Evolutionary conservation across 2,888 invertebrate genomes (phyloP).

Genomic region (Stenolophus ochropezus): DNA sequence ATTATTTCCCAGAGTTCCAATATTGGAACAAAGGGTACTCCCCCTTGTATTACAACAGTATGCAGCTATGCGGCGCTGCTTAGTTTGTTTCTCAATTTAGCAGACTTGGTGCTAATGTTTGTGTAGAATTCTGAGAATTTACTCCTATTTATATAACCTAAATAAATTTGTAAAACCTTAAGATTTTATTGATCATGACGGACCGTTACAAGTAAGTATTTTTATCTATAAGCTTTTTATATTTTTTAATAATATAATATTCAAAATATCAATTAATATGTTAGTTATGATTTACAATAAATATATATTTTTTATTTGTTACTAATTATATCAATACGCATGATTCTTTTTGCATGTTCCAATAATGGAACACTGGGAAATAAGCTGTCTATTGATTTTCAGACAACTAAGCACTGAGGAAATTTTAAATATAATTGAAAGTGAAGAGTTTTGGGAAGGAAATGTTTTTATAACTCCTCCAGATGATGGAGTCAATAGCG

Average conservation of each 20-base stretch:
- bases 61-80: no score
- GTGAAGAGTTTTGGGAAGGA: background rate
- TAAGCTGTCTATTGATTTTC: background rate
- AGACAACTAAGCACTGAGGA: background rate
- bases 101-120: no score
- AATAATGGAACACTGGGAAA: background rate
- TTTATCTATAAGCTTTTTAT: no score
- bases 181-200: background rate
- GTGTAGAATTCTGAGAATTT: background rate
- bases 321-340: background rate
- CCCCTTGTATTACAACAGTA: no score
- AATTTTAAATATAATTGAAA: background rate
- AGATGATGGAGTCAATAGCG: background rate
- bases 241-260: no score
- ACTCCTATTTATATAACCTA: background rate
- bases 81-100: no score
- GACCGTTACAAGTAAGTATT: no score
- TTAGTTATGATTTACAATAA: background rate
- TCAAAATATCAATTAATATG: no score
- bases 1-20: no score
- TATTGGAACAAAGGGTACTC: no score
- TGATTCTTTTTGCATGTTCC: background rate
- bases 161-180: background rate
- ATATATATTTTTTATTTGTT: background rate
- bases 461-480: conserved; percentile 11